Conservation (phyloP, 2,888 invertebrate genomes). For the Ephialtes manifestator region DNA sequence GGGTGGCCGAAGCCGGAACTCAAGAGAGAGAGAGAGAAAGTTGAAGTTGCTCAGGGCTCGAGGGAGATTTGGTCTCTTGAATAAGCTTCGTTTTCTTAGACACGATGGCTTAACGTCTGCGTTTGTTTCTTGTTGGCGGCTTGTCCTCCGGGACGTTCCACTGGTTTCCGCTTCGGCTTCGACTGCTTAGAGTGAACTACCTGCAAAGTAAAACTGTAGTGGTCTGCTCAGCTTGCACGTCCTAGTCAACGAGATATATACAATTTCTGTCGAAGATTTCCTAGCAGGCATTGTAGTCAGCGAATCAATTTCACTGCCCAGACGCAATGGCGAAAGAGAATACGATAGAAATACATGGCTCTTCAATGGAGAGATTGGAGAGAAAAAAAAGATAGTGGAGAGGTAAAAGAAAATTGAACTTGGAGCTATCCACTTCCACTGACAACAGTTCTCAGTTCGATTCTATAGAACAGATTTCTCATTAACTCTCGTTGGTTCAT, state of each 20-base stretch:
- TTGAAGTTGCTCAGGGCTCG: background rate
- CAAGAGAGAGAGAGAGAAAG: slow-evolving; percentile 12
- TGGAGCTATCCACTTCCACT: background rate
- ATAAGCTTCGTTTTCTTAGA: slow-evolving; percentile 64
- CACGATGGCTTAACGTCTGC: slow-evolving; percentile 68
- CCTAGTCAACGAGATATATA: background rate
- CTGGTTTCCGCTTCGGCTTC: background rate
- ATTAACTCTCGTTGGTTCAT: slow-evolving; percentile 41
- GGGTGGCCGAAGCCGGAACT: slow-evolving; percentile 24
- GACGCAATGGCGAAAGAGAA: background rate
- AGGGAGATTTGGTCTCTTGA: slow-evolving; percentile 43
- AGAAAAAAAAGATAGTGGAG: background rate
- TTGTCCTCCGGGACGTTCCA: slow-evolving; percentile 4
- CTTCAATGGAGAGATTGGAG: slow-evolving; percentile 5
- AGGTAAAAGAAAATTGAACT: slow-evolving; percentile 7
- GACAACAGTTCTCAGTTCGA: slow-evolving; percentile 12
- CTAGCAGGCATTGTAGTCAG: background rate
- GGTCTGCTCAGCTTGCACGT: background rate
- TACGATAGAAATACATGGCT: background rate
- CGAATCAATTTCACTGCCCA: background rate
- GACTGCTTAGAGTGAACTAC: background rate
- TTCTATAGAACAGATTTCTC: slow-evolving; percentile 37
- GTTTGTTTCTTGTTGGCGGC: slow-evolving; percentile 71
- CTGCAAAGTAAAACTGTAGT: background rate
- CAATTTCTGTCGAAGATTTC: background rate